These are phyloP conservation scores for Pipa parva DNA, from an alignment of 2,113 vertebrate species.

Conservation along the genomic window DNA sequence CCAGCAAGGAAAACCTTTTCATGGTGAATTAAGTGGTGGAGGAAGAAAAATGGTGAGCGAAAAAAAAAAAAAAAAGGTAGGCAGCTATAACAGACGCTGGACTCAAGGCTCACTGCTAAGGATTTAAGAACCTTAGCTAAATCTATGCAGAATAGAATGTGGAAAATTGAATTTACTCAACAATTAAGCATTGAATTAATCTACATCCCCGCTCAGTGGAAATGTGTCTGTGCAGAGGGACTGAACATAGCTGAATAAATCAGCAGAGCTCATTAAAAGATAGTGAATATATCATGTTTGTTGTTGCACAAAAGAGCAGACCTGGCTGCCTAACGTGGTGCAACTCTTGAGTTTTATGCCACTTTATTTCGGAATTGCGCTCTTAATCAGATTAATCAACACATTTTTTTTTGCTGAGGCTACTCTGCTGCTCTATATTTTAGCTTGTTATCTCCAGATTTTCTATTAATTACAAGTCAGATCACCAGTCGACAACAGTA, in stretches of 20 bases:
- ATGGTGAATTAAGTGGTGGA: slow-evolving; percentile 97
- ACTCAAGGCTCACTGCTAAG: slow-evolving; percentile 77
- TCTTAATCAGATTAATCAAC: slow-evolving; percentile 77
- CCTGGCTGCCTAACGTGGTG: slow-evolving; percentile 59
- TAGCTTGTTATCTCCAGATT: slow-evolving; percentile 76
- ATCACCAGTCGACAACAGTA: slow-evolving; percentile 81
- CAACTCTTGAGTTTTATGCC: slow-evolving; percentile 61
- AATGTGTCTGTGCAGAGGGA: slow-evolving; percentile 62
- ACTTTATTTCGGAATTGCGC: slow-evolving; percentile 50
- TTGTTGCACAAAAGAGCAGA: slow-evolving; percentile 70
- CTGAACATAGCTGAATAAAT: slow-evolving; percentile 76
- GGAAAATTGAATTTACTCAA: slow-evolving; percentile 99
- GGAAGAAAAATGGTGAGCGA: slow-evolving; percentile 83
- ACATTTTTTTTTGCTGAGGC: slow-evolving; percentile 59
- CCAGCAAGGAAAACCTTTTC: slow-evolving; percentile 99
- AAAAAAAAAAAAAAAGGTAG: slow-evolving; percentile 73
- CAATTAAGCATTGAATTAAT: slow-evolving; percentile 98
- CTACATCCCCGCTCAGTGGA: slow-evolving; percentile 80
- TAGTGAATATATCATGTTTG: slow-evolving; percentile 89
- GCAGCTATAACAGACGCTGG: slow-evolving; percentile 83
- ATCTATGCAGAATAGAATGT: slow-evolving; percentile 90
- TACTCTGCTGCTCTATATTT: slow-evolving; percentile 62
- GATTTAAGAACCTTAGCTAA: slow-evolving; percentile 97
- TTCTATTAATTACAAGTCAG: slow-evolving; percentile 95
- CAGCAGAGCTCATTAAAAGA: slow-evolving; percentile 87